Base-by-base conservation (phyloP, 2,797 vertebrate species). In the Pristis pectinata region DNA sequence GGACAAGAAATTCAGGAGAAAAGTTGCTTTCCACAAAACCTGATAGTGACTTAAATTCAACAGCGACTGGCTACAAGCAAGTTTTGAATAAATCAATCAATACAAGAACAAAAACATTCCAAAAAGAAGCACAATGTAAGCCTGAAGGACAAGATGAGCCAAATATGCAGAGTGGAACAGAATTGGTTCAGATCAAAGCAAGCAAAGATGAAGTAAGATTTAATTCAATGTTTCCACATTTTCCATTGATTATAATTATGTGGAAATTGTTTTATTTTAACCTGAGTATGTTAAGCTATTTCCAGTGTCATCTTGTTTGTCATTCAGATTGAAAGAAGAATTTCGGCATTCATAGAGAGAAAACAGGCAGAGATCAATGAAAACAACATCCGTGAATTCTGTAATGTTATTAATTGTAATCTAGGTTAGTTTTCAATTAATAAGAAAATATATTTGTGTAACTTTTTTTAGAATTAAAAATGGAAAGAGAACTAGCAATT, bases 321-420 rank as follows among this genome's bases (percentile, higher is more conserved):
- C 8, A 41, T 97, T 95, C 96, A 99, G 99, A 99, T 99, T 97
- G 98, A 99, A 97, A 98, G 99, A 95, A 97, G 99, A 97, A 99
- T 99, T 99, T 99, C 98, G 97, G 99, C 99, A 97, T 99, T 99
- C 98, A 99, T 99, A 97, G 99, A 99, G 97, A 98, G 98, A 97
- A 99, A 99, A 97, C 99, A 99, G 98, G 98, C 98, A 96, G 99
- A 99, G 98, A 99, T 99, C 98, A 99, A 99, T 98, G 99, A 99
- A 98, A 99, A 99, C 98, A 99, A 99, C 96, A 98, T 99, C 96
- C 98, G 99, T 96, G 99, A 99, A 98, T 99, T 99, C 98, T 99
- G 99, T 98, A 99, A 99, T 97, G 98, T 99, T 98, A 99, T 99
- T 98, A 98, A 99, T 98, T 99, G 98, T 98, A 99, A 99, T 99